phyloP scores from a whole-genome alignment of 2,888 invertebrate species.

The Sarcophaga caerulescens region DNA sequence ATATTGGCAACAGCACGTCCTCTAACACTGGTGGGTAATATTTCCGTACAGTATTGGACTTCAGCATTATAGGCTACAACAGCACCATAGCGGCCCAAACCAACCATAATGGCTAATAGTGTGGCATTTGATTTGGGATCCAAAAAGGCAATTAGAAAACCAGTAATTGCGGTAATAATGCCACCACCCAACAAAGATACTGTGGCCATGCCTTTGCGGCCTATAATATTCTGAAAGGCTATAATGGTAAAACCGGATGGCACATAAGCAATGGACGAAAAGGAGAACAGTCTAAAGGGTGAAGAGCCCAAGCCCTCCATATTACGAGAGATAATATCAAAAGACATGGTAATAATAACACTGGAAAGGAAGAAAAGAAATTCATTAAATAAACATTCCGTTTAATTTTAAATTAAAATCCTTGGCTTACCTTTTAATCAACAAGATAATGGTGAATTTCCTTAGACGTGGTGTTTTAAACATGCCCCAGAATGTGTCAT shows the following conservation, averaged over 20 bases:
- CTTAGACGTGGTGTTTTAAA: conserved; percentile 83
- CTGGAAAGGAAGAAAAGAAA: conserved; percentile 74
- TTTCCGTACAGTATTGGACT: conserved; percentile 85
- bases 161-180: conserved; percentile 82
- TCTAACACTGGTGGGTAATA: conserved; percentile 84
- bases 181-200: conserved; percentile 82
- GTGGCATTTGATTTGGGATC: conserved; percentile 77
- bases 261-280: conserved; percentile 82
- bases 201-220: conserved; percentile 83
- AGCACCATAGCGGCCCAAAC: conserved; percentile 83
- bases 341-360: conserved; percentile 83
- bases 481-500: conserved; percentile 81
- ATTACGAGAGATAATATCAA: conserved; percentile 84
- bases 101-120: conserved; percentile 81
- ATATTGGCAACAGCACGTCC: conserved; percentile 85
- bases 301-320: conserved; percentile 83
- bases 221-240: conserved; percentile 78
- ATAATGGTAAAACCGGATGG: conserved; percentile 81
- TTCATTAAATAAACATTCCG: background rate
- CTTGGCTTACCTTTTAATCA: conserved; percentile 83
- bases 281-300: conserved; percentile 83
- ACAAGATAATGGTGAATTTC: conserved; percentile 82
- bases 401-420: conserved; percentile 9
- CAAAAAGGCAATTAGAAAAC: conserved; percentile 80
- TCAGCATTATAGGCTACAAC: conserved; percentile 85